Percentiles rank a stretch among this genome's conserved stretches.
Evolutionary conservation across 2,797 vertebrate species (phyloP).

Genomic region (Neosilurus hyrtlii): DNA sequence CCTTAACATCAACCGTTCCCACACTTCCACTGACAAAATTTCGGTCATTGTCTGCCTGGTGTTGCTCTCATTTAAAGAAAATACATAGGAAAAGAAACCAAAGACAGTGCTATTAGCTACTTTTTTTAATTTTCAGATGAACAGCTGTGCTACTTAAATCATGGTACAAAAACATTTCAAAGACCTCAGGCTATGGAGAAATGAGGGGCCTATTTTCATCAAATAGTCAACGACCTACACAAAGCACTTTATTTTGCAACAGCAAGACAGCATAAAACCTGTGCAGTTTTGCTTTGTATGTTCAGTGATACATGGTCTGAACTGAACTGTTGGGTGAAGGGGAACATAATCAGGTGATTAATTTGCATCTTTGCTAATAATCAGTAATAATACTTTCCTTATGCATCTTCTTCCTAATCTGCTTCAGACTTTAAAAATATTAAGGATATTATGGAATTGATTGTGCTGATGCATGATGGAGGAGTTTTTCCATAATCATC

Average conservation of each 20-base stretch:
- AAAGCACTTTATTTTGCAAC: background rate
- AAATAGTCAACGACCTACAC: background rate
- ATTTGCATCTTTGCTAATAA: slow-evolving; percentile 12
- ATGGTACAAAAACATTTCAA: slow-evolving; percentile 3
- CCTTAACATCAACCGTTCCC: slow-evolving; percentile 36
- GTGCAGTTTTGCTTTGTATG: background rate
- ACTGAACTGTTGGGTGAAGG: background rate
- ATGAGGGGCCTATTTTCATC: background rate
- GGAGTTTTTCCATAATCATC: background rate
- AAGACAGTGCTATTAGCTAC: background rate
- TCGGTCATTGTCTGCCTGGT: background rate
- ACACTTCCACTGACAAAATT: slow-evolving; percentile 25
- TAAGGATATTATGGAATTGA: background rate
- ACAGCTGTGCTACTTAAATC: background rate
- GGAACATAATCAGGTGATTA: slow-evolving; percentile 1
- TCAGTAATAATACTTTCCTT: background rate
- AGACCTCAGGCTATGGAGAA: slow-evolving; percentile 2
- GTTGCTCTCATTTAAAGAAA: background rate
- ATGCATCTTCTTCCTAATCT: background rate
- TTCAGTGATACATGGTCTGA: background rate
- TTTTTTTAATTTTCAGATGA: slow-evolving; percentile 6
- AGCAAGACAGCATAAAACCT: background rate
- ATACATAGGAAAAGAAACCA: background rate
- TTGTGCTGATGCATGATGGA: background rate
- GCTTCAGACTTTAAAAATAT: background rate